Percentiles rank a stretch among this genome's conserved stretches.
phyloP scores from a whole-genome alignment of 2,113 vertebrate species.

The Pagrus major region DNA sequence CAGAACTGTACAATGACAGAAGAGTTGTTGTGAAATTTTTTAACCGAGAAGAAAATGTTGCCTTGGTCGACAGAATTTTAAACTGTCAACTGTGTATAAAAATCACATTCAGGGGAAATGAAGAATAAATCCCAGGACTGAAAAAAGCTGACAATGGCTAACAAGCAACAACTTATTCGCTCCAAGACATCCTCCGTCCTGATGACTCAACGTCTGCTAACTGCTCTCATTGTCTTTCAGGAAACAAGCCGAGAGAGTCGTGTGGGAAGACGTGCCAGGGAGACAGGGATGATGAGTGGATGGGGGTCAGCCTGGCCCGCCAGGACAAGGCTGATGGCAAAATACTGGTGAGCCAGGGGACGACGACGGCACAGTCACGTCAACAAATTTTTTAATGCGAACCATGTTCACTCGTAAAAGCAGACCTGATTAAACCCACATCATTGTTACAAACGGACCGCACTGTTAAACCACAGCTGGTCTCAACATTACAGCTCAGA shows the following conservation, averaged over 20 bases:
- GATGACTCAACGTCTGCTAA: conserved; percentile 61
- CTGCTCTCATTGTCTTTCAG: conserved; percentile 81
- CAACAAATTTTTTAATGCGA: conserved; percentile 58
- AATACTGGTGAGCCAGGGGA: conserved; percentile 89
- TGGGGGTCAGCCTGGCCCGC: conserved; percentile 96
- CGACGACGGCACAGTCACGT: background rate
- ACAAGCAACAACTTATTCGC: conserved; percentile 4
- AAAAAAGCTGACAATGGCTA: conserved; percentile 25
- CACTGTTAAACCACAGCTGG: conserved; percentile 71
- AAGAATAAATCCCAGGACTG: conserved; percentile 17
- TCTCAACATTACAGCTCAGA: conserved; percentile 45
- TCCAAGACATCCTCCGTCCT: conserved; percentile 45
- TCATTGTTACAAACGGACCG: conserved; percentile 71
- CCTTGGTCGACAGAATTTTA: background rate
- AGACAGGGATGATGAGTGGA: conserved; percentile 96
- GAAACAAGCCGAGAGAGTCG: conserved; percentile 86
- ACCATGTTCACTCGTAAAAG: conserved; percentile 57
- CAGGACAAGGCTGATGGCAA: conserved; percentile 90
- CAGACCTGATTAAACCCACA: conserved; percentile 55
- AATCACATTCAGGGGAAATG: conserved; percentile 24
- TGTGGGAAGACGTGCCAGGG: conserved; percentile 98
- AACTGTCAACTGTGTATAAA: background rate
- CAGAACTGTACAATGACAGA: background rate
- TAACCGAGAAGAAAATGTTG: background rate
- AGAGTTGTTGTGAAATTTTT: background rate